phyloP scores from a whole-genome alignment of 2,888 invertebrate species.

The Drosophila barbarae region DNA sequence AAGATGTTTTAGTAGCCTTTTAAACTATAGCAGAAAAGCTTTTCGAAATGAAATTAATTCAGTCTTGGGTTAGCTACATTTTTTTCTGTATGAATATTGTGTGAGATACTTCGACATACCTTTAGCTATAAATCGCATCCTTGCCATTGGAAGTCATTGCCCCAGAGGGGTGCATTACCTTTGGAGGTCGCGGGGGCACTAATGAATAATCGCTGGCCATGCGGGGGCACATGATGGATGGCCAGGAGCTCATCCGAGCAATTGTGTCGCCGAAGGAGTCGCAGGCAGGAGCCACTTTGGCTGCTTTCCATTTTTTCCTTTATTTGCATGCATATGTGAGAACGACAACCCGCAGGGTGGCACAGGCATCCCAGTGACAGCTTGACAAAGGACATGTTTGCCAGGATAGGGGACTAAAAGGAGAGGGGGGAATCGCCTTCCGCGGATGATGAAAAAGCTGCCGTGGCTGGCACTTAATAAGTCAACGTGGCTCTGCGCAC shows the following conservation, averaged over 20 bases:
- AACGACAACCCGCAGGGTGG: conserved; percentile 39
- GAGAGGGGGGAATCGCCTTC: not conserved
- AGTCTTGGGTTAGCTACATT: too few species aligned
- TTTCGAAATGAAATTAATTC: too few species aligned
- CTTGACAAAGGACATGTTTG: conserved; percentile 42
- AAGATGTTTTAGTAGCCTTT: too few species aligned
- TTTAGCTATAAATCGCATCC: not conserved
- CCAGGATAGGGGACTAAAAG: not conserved
- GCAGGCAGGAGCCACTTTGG: conserved; percentile 29
- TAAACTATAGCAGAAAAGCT: too few species aligned
- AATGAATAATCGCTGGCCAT: conserved; percentile 49
- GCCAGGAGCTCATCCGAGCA: conserved; percentile 11
- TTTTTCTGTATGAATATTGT: too few species aligned
- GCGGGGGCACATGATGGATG: conserved; percentile 42
- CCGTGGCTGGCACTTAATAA: conserved; percentile 54
- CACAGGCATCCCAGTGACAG: conserved; percentile 27
- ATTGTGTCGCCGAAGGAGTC: conserved; percentile 12
- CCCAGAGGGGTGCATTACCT: conserved; percentile 6
- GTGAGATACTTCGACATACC: too few species aligned
- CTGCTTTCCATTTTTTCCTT: conserved; percentile 12
- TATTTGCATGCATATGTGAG: conserved; percentile 50
- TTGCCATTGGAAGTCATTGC: not conserved
- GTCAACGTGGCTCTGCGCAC: conserved; percentile 45
- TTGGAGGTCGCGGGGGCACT: conserved; percentile 9
- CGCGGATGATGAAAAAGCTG: conserved; percentile 33